Evolutionary conservation across 2,888 invertebrate species (phyloP).

Genomic region (Drosophila meridionalis): DNA sequence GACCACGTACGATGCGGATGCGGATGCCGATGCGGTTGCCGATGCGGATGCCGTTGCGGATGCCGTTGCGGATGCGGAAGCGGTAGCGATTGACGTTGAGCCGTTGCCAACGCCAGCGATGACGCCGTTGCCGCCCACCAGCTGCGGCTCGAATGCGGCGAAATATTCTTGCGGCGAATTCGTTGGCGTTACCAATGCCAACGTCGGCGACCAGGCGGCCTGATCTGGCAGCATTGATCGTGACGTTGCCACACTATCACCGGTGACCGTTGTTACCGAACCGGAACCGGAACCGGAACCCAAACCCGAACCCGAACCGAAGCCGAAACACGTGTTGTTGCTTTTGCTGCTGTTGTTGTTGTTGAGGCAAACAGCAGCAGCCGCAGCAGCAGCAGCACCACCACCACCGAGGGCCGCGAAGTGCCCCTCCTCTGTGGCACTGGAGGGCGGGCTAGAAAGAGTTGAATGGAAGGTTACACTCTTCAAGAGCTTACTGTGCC

Average conservation of each 20-base stretch:
- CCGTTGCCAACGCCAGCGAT: slow-evolving; percentile 71
- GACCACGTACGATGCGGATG: slow-evolving; percentile 64
- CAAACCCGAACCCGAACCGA: not conserved
- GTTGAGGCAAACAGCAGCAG: slow-evolving; percentile 9
- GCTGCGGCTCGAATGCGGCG: slow-evolving; percentile 51
- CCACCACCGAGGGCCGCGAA: slow-evolving; percentile 51
- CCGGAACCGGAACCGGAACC: not conserved
- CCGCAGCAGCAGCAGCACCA: slow-evolving; percentile 28
- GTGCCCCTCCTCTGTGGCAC: slow-evolving; percentile 81
- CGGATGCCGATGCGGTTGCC: slow-evolving; percentile 22
- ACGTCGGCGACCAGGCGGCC: slow-evolving; percentile 67
- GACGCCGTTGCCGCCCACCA: slow-evolving; percentile 49
- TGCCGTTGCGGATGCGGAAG: slow-evolving; percentile 34
- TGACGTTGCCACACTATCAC: slow-evolving; percentile 21
- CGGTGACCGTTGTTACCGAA: slow-evolving; percentile 28
- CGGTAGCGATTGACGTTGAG: slow-evolving; percentile 39
- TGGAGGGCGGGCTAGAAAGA: slow-evolving; percentile 91
- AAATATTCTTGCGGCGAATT: slow-evolving; percentile 75
- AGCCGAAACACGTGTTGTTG: not conserved
- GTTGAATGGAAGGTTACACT: slow-evolving; percentile 96
- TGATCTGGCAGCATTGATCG: slow-evolving; percentile 32
- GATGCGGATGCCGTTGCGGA: slow-evolving; percentile 34
- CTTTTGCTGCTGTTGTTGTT: slow-evolving; percentile 16
- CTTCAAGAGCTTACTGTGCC: slow-evolving; percentile 94
- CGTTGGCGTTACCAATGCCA: slow-evolving; percentile 76